Evolutionary conservation across 2,888 invertebrate species (phyloP), one percentile per base, ranked within the genome.

Genomic region (Zhuqinia jingwanae): DNA sequence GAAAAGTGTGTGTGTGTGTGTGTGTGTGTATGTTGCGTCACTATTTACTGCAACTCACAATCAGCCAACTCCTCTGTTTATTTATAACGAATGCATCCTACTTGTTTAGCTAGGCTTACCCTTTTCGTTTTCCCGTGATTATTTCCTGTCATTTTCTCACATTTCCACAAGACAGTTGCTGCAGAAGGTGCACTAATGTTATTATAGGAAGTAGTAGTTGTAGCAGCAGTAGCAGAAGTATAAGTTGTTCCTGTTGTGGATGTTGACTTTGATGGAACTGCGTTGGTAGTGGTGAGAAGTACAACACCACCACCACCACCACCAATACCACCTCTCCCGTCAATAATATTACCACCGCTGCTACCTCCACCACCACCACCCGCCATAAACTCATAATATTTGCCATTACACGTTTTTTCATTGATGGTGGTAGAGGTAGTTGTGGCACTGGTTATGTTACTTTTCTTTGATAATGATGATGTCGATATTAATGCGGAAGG

Each of bases 91-190:
- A 36, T 3, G 36, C 36, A 6, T 36, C 8, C 36, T 6, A 36
- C 36, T 36, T 36, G 36, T 36, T 6, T 36, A 36, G 36, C 11
- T 30, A 1, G 11, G 53, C 90, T 89, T 90, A 90, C 90, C 89
- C 90, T 86, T 83, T 90, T 90, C 17, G 88, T 88, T 84, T 88
- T 88, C 80, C 88, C 89, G 58, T 88, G 88, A 87, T 58, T 80
- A 87, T 58, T 80, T 15, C 79, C 85, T 73, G 79, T 89, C 88
- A 90, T 88, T 89, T 81, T 86, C 78, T 88, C 88, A 78, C 88
- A 88, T 78, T 90, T 90, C 89, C 89, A 90, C 89, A 90, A 89
- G 88, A 89, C 88, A 78, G 89, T 88, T 50, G 90, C 88, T 77
- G 89, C 89, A 80, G 88, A 88, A 88, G 79, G 25, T 13, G n/a